These are phyloP conservation scores for Pardalotus punctatus DNA, from an alignment of 2,113 vertebrate species.

Conservation along the genomic window DNA sequence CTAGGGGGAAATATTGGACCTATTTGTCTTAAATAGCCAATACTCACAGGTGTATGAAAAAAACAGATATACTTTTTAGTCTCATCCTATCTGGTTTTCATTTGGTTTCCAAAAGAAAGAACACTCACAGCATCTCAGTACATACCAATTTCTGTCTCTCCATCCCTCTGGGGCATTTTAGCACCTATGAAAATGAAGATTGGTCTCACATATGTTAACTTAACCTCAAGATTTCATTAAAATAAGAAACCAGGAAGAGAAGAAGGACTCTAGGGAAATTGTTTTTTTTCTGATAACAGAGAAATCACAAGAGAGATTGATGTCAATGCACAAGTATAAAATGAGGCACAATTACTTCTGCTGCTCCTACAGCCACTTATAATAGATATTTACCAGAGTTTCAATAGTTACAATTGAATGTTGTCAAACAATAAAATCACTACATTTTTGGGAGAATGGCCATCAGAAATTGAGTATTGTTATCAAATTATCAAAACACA, in stretches of 20 bases:
- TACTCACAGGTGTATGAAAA: background rate
- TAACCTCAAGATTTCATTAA: background rate
- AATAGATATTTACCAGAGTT: background rate
- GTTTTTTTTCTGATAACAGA: background rate
- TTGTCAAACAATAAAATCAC: background rate
- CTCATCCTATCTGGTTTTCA: background rate
- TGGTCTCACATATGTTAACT: background rate
- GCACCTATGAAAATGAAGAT: background rate
- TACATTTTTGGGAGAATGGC: background rate
- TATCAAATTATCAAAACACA: background rate
- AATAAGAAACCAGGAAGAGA: background rate
- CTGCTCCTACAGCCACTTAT: background rate
- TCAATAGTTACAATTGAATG: background rate
- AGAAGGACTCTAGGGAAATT: background rate
- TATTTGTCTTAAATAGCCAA: background rate
- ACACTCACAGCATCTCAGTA: background rate
- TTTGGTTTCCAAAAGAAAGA: background rate
- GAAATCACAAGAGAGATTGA: background rate
- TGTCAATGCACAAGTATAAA: background rate
- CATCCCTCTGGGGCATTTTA: background rate
- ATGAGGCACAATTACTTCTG: background rate
- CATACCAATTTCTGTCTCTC: background rate
- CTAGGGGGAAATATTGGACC: background rate
- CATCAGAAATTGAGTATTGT: background rate
- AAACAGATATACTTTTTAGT: background rate